Evolutionary conservation across 1,140 invertebrate species (phyloP).

Genomic region (Polypedilum pembai): DNA sequence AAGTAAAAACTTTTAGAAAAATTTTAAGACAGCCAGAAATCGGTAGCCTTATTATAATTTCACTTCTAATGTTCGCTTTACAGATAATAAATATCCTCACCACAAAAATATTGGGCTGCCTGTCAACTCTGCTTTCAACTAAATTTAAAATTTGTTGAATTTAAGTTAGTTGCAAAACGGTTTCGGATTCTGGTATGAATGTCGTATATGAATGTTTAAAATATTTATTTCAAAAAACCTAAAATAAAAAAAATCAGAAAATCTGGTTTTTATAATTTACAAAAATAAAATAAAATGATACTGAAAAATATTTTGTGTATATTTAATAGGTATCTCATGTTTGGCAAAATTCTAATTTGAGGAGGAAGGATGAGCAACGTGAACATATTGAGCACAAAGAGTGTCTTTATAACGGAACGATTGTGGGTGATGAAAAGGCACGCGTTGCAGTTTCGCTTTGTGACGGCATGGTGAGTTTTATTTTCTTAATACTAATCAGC

Average conservation of each 20-base stretch:
- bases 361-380: constrained; percentile 40
- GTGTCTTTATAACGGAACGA: constrained; percentile 62
- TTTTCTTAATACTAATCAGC: constrained; percentile 26
- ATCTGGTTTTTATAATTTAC: no score
- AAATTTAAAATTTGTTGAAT: no score
- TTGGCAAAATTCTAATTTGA: constrained; percentile 47
- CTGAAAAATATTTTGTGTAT: not conserved
- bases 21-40: no score
- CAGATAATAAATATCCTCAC: constrained; percentile 31
- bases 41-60: not conserved
- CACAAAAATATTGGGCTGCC: no score
- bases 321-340: constrained; percentile 51
- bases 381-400: constrained; percentile 46
- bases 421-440: constrained; percentile 57
- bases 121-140: no score
- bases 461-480: constrained; percentile 64
- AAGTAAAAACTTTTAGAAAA: no score
- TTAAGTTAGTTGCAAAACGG: no score
- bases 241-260: no score
- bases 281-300: no score
- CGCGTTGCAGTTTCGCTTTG: constrained; percentile 63
- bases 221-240: no score
- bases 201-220: no score
- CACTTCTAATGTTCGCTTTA: not conserved
- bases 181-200: no score